phyloP scores from a whole-genome alignment of 2,888 invertebrate species.

The Pediacus dermestoides region DNA sequence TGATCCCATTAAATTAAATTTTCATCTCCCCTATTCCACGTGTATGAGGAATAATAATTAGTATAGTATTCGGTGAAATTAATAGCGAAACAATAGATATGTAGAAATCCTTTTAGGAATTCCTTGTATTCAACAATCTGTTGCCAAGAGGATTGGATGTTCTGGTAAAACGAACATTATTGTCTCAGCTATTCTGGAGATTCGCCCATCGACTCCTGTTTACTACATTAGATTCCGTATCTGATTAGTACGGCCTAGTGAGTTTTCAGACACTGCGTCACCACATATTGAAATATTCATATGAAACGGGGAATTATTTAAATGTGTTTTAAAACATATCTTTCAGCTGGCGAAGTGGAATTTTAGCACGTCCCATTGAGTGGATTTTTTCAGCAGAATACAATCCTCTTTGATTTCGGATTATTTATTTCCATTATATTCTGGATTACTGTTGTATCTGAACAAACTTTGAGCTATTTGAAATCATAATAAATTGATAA shows the following conservation, averaged over 20 bases:
- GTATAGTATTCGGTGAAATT: constrained; percentile 31
- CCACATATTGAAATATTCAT: too few relatives aligned
- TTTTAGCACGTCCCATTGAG: too few relatives aligned
- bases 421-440: too few relatives aligned
- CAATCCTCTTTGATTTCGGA: too few relatives aligned
- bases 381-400: too few relatives aligned
- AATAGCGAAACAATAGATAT: constrained; percentile 39
- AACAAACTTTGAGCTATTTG: too few relatives aligned
- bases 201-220: constrained; percentile 21
- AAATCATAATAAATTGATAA: too few relatives aligned
- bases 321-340: too few relatives aligned
- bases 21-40: constrained; percentile 20
- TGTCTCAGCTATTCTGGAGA: constrained; percentile 26
- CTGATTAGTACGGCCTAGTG: constrained; percentile 18
- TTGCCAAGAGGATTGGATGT: constrained; percentile 25
- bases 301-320: too few relatives aligned
- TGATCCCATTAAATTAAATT: constrained; percentile 29
- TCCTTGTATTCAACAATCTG: constrained; percentile 32
- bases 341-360: too few relatives aligned
- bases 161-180: constrained; percentile 29
- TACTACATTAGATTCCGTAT: constrained; percentile 29
- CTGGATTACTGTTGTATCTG: too few relatives aligned
- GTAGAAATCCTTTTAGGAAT: constrained; percentile 34
- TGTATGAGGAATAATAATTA: constrained; percentile 36
- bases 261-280: constrained; percentile 17